phyloP scores from a whole-genome alignment of 1,140 invertebrate species.

The Brachystomella parvula region DNA sequence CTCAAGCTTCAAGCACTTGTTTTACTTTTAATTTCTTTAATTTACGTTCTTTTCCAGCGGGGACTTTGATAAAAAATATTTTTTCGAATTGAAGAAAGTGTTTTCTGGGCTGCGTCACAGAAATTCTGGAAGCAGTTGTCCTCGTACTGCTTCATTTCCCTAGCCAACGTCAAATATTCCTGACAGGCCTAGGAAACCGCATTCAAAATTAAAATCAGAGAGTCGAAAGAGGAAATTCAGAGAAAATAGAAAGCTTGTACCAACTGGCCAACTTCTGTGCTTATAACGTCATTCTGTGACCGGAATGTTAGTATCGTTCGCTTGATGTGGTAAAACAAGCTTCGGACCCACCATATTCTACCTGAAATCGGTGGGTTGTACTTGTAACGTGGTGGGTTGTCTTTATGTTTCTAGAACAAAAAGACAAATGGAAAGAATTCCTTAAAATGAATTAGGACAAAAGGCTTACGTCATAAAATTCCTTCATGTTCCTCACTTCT shows the following conservation, averaged over 20 bases:
- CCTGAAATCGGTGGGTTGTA: constrained; percentile 70
- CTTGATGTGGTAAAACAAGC: constrained; percentile 67
- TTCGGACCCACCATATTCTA: constrained; percentile 71
- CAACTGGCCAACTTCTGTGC: constrained; percentile 58
- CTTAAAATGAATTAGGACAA: constrained; percentile 31
- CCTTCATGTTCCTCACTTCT: constrained; percentile 62
- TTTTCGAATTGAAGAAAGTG: constrained; percentile 53
- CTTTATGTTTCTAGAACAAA: constrained; percentile 53
- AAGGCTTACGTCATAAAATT: constrained; percentile 54
- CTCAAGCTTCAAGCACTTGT: constrained; percentile 5
- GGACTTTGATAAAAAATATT: constrained; percentile 54
- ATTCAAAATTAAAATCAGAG: neutral
- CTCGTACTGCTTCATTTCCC: constrained; percentile 67
- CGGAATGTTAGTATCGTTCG: constrained; percentile 66
- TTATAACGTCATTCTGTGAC: constrained; percentile 62
- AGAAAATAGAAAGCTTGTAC: constrained; percentile 37
- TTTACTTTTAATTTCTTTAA: constrained; percentile 5
- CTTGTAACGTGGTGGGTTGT: constrained; percentile 62
- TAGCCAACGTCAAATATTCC: constrained; percentile 64
- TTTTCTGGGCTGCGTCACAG: constrained; percentile 49
- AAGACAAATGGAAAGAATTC: neutral
- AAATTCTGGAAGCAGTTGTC: constrained; percentile 57
- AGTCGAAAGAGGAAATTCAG: neutral
- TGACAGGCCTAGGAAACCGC: constrained; percentile 56
- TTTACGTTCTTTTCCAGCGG: constrained; percentile 33